Evolutionary conservation across 92 coral and sea anemone genomes (phyloP).

Genomic region (Plumapathes pennacea): DNA sequence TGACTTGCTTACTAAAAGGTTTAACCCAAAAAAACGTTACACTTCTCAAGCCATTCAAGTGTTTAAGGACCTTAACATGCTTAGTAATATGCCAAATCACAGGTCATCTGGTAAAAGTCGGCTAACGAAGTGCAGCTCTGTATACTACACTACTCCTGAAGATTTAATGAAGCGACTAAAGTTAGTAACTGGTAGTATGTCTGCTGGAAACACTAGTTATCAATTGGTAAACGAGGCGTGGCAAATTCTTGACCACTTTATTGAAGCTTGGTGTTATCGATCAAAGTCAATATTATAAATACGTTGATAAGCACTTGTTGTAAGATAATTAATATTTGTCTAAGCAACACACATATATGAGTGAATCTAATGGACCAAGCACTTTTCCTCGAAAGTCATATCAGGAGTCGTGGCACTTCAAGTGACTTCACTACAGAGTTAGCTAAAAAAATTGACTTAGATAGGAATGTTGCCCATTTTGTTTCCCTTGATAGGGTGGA

Average conservation of each 20-base stretch:
- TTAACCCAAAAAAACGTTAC: constrained; percentile 3
- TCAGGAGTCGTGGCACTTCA: no score
- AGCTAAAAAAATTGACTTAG: neutral
- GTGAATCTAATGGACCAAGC: constrained; percentile 1
- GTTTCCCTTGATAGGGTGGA: neutral
- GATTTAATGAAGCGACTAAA: constrained; percentile 1
- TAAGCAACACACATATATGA: neutral
- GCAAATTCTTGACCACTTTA: neutral
- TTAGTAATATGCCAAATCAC: neutral
- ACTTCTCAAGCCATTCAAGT: neutral
- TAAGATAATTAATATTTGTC: no score
- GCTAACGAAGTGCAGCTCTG: neutral
- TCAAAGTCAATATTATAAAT: neutral
- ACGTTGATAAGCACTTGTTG: neutral
- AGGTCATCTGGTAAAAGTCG: neutral
- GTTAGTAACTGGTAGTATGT: neutral
- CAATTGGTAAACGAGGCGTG: constrained; percentile 2
- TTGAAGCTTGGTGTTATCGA: constrained; percentile 1
- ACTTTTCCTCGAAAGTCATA: neutral
- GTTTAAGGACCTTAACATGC: neutral
- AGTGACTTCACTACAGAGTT: constrained; percentile 5
- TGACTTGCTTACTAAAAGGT: neutral
- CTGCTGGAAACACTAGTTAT: neutral
- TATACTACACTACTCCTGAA: neutral
- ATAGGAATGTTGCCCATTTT: neutral